phyloP scores from a whole-genome alignment of 2,113 vertebrate genomes.

The Phaethornis superciliosus region DNA sequence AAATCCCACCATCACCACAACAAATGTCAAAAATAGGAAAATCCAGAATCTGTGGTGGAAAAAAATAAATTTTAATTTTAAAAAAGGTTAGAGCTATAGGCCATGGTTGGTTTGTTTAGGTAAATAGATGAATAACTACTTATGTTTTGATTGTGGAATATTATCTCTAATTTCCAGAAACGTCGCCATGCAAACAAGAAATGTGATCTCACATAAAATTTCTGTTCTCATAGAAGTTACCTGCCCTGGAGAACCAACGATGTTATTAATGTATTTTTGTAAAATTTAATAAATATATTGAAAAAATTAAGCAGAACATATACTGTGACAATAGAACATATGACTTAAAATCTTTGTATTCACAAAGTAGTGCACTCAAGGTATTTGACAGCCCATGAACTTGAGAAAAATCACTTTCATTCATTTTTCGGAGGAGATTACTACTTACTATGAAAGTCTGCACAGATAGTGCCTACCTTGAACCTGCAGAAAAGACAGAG shows the following conservation, averaged over 20 bases:
- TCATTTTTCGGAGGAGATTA: not conserved
- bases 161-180: not conserved
- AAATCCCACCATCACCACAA: not conserved
- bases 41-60: not conserved
- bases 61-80: not conserved
- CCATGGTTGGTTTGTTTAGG: not conserved
- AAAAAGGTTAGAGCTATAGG: not conserved
- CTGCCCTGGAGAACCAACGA: not conserved
- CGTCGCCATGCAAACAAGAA: not conserved
- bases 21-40: not conserved
- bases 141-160: not conserved
- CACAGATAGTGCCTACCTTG: not conserved
- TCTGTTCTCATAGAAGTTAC: not conserved
- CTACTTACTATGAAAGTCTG: not conserved
- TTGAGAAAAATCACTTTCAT: not conserved
- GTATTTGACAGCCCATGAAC: not conserved
- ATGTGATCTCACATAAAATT: not conserved
- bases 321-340: not conserved
- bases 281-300: not conserved
- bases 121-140: not conserved
- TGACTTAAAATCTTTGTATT: not conserved
- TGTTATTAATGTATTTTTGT: not conserved
- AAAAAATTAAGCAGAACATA: not conserved
- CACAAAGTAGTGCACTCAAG: not conserved
- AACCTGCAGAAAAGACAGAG: not conserved